Percentiles rank a stretch among this genome's conserved stretches.
These are phyloP conservation scores for Lasiommata megera DNA, from an alignment of 2,888 invertebrate species.

Conservation along the genomic window DNA sequence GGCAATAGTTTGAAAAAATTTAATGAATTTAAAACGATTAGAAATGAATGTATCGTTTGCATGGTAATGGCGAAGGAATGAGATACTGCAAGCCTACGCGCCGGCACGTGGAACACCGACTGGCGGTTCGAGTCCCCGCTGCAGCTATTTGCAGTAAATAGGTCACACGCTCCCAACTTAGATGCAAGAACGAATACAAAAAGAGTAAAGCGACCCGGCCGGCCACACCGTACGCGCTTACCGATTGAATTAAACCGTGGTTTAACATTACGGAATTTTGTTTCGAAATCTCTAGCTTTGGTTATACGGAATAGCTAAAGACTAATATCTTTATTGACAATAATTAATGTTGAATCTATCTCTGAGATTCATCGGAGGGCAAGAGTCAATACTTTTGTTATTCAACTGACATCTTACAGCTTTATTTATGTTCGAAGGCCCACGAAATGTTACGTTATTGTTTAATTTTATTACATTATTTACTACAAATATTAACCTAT, in stretches of 20 bases:
- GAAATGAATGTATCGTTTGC: background rate
- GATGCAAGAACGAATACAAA: slow-evolving; percentile 79
- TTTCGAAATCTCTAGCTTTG: background rate
- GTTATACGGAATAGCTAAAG: no score
- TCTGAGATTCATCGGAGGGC: no score
- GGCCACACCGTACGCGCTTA: slow-evolving; percentile 36
- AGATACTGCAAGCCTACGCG: slow-evolving; percentile 21
- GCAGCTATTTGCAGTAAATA: slow-evolving; percentile 76
- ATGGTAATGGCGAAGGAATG: slow-evolving; percentile 23
- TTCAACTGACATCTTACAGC: no score
- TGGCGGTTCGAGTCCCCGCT: slow-evolving; percentile 55
- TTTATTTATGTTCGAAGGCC: no score
- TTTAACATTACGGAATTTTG: background rate
- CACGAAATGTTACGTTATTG: no score
- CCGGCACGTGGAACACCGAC: slow-evolving; percentile 54
- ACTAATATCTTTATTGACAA: no score
- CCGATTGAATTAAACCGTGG: slow-evolving; percentile 2
- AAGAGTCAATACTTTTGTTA: no score
- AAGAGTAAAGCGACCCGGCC: slow-evolving; percentile 69
- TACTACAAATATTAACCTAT: no score
- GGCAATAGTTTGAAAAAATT: no score
- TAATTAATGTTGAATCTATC: no score
- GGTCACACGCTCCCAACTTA: slow-evolving; percentile 77
- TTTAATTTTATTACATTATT: no score
- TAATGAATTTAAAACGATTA: background rate